phyloP scores from a whole-genome alignment of 2,113 vertebrate genomes.

The Lota lota region DNA sequence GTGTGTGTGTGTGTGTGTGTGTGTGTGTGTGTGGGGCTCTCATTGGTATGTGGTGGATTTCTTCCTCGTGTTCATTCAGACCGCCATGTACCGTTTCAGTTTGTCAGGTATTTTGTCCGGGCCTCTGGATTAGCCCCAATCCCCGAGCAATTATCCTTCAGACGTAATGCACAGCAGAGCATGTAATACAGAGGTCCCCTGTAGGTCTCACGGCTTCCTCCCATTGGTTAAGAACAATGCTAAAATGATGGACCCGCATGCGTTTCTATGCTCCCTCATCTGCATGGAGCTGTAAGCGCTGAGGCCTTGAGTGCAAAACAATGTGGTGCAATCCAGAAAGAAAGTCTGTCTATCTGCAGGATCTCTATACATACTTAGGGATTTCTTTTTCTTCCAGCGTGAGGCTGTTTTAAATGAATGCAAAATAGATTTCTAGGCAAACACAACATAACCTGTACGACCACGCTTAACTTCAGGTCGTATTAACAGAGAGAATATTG shows the following conservation, averaged over 20 bases:
- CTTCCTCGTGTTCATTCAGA: conserved; percentile 30
- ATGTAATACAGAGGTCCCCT: conserved; percentile 42
- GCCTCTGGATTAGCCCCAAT: conserved; percentile 64
- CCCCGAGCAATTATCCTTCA: conserved; percentile 64
- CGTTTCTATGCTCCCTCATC: no score
- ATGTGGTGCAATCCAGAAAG: not conserved
- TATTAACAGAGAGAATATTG: no score
- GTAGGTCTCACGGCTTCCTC: conserved; percentile 30
- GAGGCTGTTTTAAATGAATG: no score
- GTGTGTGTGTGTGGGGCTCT: conserved; percentile 18
- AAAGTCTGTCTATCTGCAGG: no score
- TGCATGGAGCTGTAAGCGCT: not conserved
- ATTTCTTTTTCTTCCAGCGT: no score
- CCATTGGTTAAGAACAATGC: conserved; percentile 30
- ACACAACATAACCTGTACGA: no score
- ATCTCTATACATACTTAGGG: no score
- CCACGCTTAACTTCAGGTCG: no score
- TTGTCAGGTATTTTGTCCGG: conserved; percentile 59
- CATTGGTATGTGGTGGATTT: conserved; percentile 59
- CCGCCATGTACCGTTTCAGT: conserved; percentile 37
- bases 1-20: not conserved
- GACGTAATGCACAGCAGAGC: conserved; percentile 45
- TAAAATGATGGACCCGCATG: not conserved
- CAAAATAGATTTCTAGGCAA: no score
- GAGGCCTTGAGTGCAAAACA: not conserved